Percentiles rank a stretch among this genome's conserved stretches.
phyloP scores from a whole-genome alignment of 2,888 invertebrate species.

The Melikaiella ostensackeni region DNA sequence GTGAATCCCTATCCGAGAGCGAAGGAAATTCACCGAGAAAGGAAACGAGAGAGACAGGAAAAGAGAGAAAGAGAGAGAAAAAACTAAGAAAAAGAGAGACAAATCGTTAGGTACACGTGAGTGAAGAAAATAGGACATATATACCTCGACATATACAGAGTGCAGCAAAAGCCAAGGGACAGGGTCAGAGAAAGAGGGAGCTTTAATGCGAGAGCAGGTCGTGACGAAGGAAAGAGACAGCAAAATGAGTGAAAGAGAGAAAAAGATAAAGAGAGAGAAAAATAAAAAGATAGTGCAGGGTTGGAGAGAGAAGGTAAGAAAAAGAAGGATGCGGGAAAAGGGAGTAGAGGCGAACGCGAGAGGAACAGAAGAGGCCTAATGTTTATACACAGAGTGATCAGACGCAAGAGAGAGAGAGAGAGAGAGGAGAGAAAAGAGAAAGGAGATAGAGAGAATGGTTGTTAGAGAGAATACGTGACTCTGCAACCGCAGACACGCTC shows the following conservation, averaged over 20 bases:
- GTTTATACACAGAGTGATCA: conserved; percentile 49
- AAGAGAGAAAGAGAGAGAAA: not conserved
- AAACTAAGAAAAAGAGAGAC: conserved; percentile 39
- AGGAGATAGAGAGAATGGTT: conserved; percentile 47
- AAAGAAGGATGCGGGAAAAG: conserved; percentile 30
- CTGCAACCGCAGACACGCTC: conserved; percentile 65
- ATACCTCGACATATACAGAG: not conserved
- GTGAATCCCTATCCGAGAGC: not conserved
- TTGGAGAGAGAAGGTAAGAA: conserved; percentile 45
- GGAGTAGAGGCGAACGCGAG: conserved; percentile 33
- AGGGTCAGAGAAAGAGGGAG: conserved; percentile 4
- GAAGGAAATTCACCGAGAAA: conserved; percentile 22
- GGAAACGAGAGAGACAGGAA: not conserved
- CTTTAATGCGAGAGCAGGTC: conserved; percentile 4
- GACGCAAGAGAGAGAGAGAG: conserved; percentile 40
- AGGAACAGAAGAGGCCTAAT: conserved; percentile 50
- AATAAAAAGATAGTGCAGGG: conserved; percentile 44
- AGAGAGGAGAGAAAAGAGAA: conserved; percentile 45
- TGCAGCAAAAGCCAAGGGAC: not conserved
- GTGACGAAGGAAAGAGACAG: conserved; percentile 47
- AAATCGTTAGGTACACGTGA: conserved; percentile 17
- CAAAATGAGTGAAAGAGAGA: conserved; percentile 50
- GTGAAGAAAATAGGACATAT: not conserved
- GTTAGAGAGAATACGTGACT: conserved; percentile 63
- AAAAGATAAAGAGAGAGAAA: conserved; percentile 44